A percentile compares a stretch with the other conserved stretches of the same genome.
Conservation (phyloP, 1,140 invertebrate species). For the Potamilus streckersoni region DNA sequence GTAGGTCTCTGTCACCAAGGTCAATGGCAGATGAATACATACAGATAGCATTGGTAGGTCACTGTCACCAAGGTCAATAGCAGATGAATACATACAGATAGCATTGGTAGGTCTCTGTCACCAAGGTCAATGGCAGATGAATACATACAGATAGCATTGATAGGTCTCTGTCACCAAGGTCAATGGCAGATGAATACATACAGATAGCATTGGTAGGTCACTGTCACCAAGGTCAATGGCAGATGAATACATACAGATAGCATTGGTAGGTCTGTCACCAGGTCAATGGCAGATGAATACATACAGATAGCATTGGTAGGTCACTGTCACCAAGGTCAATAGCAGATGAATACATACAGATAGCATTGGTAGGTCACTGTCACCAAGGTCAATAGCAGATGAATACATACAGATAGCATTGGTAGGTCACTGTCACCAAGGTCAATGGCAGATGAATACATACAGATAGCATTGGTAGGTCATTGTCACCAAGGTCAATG, state of each 20-base stretch:
- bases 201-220: conserved; percentile 54
- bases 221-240: neutral
- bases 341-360: conserved; percentile 51
- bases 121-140: conserved; percentile 27
- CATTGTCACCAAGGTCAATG: neutral
- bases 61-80: neutral
- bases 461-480: conserved; percentile 57
- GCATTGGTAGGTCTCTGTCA: conserved; percentile 46
- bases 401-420: conserved; percentile 57
- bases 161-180: conserved; percentile 24
- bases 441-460: conserved; percentile 39
- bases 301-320: conserved; percentile 58
- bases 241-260: conserved; percentile 54
- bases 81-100: conserved; percentile 53
- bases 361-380: conserved; percentile 46
- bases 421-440: conserved; percentile 36
- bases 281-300: conserved; percentile 37
- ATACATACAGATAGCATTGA: conserved; percentile 57
- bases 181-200: conserved; percentile 46
- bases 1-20: conserved; percentile 33
- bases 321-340: neutral
- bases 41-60: conserved; percentile 54
- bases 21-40: conserved; percentile 46
- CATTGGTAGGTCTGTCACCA: conserved; percentile 42
- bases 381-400: conserved; percentile 2